These are phyloP conservation scores for Chelonus insularis DNA, from an alignment of 1,140 invertebrate genomes.

Conservation along the genomic window DNA sequence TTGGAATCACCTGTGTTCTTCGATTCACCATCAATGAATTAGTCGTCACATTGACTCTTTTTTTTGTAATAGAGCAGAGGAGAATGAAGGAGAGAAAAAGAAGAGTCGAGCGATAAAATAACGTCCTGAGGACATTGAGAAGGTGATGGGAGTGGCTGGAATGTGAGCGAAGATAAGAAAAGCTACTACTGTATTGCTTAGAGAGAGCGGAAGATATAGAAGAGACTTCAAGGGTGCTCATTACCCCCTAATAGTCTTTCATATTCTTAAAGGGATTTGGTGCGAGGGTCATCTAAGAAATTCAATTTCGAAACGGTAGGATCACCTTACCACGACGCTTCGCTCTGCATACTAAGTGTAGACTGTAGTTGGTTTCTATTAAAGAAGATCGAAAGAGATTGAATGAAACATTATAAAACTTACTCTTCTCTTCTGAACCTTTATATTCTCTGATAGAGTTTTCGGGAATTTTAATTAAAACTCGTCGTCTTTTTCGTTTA, in stretches of 20 bases:
- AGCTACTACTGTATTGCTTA: conserved; percentile 45
- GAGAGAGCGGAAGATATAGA: conserved; percentile 32
- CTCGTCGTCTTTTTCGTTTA: no score
- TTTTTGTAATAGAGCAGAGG: not conserved
- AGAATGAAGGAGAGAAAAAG: not conserved
- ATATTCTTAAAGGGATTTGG: conserved; percentile 37
- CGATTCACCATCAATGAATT: not conserved
- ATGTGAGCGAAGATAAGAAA: conserved; percentile 38
- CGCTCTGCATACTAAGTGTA: conserved; percentile 40
- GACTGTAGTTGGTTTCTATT: no score
- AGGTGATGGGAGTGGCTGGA: conserved; percentile 44
- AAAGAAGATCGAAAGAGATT: no score
- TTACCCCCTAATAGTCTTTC: conserved; percentile 51
- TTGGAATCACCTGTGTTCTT: no score
- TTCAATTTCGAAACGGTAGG: conserved; percentile 41
- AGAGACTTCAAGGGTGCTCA: conserved; percentile 36
- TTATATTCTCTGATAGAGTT: conserved; percentile 1
- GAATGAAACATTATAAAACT: not conserved
- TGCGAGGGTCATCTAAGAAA: conserved; percentile 34
- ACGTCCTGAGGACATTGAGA: conserved; percentile 39
- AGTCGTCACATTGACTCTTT: not conserved
- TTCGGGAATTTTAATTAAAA: conserved; percentile 24
- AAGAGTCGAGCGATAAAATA: conserved; percentile 45
- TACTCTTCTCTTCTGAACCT: not conserved
- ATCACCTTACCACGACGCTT: conserved; percentile 1